Percentiles rank a stretch among this genome's conserved stretches.
Evolutionary conservation across 2,888 invertebrate genomes (phyloP).

Genomic region (Apantesis nais): DNA sequence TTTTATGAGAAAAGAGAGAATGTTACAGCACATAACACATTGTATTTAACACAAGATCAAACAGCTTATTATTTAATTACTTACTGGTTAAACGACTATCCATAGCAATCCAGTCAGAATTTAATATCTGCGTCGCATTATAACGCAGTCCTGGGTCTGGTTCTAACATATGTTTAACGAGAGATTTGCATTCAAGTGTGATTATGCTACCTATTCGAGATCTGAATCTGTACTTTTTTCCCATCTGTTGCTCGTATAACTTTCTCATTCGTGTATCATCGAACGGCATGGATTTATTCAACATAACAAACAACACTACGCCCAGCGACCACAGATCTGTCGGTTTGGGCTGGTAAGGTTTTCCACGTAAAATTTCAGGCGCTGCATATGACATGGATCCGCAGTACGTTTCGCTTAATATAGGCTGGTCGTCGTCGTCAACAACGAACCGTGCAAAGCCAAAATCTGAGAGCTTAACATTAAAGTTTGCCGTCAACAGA

Average conservation of each 20-base stretch:
- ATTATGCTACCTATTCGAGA: constrained; percentile 85
- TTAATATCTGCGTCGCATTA: constrained; percentile 84
- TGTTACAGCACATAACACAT: not conserved
- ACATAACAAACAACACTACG: constrained; percentile 92
- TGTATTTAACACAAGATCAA: not conserved
- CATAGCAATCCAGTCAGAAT: constrained; percentile 89
- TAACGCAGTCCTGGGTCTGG: constrained; percentile 87
- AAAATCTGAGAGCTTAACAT: constrained; percentile 93
- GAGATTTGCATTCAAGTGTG: constrained; percentile 87
- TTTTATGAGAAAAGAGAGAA: not conserved
- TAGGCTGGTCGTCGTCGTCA: constrained; percentile 66
- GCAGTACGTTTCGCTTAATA: constrained; percentile 92
- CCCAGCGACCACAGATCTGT: constrained; percentile 94
- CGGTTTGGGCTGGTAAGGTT: constrained; percentile 89
- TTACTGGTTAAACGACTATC: constrained; percentile 86
- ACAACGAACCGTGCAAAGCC: constrained; percentile 88
- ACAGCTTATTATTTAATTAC: constrained; percentile 34
- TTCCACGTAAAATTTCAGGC: constrained; percentile 92
- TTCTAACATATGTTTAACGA: constrained; percentile 88
- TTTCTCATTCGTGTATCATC: constrained; percentile 91
- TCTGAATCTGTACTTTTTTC: constrained; percentile 87
- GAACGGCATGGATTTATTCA: constrained; percentile 94
- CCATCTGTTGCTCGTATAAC: constrained; percentile 88
- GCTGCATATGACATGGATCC: constrained; percentile 95
- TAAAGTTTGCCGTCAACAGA: constrained; percentile 89